Evolutionary conservation across 2,113 vertebrate genomes (phyloP).

Genomic region (Cryptomyrus ogoouensis): DNA sequence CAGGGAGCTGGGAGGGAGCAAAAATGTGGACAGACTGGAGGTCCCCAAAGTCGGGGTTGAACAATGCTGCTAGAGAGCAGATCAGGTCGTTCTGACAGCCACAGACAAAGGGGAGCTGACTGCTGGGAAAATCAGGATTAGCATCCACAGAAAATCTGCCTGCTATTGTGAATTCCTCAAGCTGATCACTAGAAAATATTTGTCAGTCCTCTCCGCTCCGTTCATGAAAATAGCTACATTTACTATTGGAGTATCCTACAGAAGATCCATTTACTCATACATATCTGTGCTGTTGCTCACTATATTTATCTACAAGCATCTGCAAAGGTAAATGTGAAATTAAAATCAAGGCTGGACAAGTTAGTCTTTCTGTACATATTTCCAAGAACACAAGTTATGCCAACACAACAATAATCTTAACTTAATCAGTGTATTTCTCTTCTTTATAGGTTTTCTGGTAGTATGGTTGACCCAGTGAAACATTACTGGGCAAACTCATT

Average conservation of each 20-base stretch:
- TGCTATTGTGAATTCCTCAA: slow-evolving; percentile 41
- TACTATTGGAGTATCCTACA: neutral
- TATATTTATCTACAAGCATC: neutral
- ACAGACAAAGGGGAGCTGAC: slow-evolving; percentile 47
- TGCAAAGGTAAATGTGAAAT: neutral
- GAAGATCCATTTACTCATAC: neutral
- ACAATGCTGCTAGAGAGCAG: neutral
- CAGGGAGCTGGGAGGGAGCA: neutral
- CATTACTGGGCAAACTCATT: neutral
- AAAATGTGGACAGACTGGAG: neutral
- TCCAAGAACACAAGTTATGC: neutral
- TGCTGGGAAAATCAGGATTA: slow-evolving; percentile 47
- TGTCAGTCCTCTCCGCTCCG: neutral
- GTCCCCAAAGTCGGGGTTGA: neutral
- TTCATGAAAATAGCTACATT: neutral
- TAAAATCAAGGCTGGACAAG: neutral
- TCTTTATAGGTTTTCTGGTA: neutral
- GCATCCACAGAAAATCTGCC: slow-evolving; percentile 55
- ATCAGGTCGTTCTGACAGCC: slow-evolving; percentile 48
- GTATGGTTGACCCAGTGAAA: neutral
- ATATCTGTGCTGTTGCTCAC: neutral
- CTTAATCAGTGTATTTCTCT: neutral
- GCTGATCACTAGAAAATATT: neutral
- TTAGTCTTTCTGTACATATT: neutral
- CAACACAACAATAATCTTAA: neutral